Base-by-base conservation (phyloP, 2,888 invertebrate genomes). In the Litoditis marina region DNA sequence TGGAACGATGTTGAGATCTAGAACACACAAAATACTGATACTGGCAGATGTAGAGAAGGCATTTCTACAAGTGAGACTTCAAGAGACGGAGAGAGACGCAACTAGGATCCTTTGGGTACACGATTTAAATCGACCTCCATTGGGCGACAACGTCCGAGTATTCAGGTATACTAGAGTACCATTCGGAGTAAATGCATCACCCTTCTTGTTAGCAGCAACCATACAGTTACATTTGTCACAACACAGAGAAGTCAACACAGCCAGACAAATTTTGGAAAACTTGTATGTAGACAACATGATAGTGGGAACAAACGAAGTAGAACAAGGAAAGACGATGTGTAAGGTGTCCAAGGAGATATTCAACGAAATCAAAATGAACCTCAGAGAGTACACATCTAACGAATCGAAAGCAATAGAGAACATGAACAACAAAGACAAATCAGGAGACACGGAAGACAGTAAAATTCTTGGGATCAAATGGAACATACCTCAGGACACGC, bases 1-100 rank as follows among this genome's bases (percentile, higher is more conserved):
- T 22, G 69, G 65, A 39, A 28, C 70, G n/a, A 60, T 77, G 1
- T 30, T 76, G 16, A 51, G 72, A 22, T 31, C 60, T 16, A 53
- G 77, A n/a, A 34, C 42, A 2, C 30, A 4, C 27, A 1, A 22
- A 34, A 8, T 53, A 13, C 34, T 69, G 0, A n/a, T 75, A 5
- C 27, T 66, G 0, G 50, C 66, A 2, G 77, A 77, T 46, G 63
- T 76, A 22, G 67, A 68, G 44, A 77, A 73, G 47, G 78, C 78
- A 0, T 78, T 78, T 56, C 71, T 69, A 22, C 65, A 65, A 36
- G 50, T 78, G 0, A 28, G 27, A 7, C 44, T 78, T 4, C 50
- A 63, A 7, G 32, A 49, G 16, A 22, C 55, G 25, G 69, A 68
- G 36, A 31, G 75, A n/a, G 62, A 76, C 32, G 47, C 52, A 0